Percentiles rank a stretch among this genome's conserved stretches.
These are phyloP conservation scores for Zaprionus nigranus DNA, from an alignment of 1,140 invertebrate species.

Conservation along the genomic window DNA sequence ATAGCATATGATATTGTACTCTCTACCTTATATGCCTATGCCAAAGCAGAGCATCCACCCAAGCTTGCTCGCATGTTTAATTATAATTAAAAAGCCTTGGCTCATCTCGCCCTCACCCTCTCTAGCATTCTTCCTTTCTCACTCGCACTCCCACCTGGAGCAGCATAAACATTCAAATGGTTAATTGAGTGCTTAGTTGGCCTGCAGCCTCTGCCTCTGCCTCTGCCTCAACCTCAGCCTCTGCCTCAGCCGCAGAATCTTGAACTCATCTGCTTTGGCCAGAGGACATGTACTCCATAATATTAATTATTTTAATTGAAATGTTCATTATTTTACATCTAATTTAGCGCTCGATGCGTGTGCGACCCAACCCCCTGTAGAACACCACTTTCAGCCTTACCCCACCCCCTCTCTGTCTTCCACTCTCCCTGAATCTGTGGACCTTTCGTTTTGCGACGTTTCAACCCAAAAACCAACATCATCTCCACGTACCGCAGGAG, in stretches of 20 bases:
- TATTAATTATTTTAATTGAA: constrained; percentile 85
- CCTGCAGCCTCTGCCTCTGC: too few species aligned
- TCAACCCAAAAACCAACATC: constrained; percentile 27
- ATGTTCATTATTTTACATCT: constrained; percentile 84
- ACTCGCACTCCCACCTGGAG: constrained; percentile 25
- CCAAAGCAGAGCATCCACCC: constrained; percentile 19
- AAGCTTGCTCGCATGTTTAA: constrained; percentile 78
- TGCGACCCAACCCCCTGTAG: constrained; percentile 20
- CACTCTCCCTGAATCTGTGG: not conserved
- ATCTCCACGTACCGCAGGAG: constrained; percentile 10
- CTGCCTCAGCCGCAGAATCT: constrained; percentile 32
- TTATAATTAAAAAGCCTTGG: constrained; percentile 83
- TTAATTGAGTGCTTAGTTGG: constrained; percentile 84
- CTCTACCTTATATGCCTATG: not conserved
- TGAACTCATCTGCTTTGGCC: constrained; percentile 43
- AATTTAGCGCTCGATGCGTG: constrained; percentile 74
- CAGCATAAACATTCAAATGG: constrained; percentile 81
- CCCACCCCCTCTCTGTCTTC: not conserved
- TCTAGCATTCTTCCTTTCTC: constrained; percentile 16
- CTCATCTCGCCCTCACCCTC: constrained; percentile 39
- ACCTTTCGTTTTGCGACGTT: constrained; percentile 5
- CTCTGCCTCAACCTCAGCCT: too few species aligned
- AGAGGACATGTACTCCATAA: constrained; percentile 55
- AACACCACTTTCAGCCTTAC: constrained; percentile 4
- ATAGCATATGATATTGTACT: not conserved